These are phyloP conservation scores for Sapajus apella DNA, from an alignment of 2,113 vertebrate species.

Conservation along the genomic window DNA sequence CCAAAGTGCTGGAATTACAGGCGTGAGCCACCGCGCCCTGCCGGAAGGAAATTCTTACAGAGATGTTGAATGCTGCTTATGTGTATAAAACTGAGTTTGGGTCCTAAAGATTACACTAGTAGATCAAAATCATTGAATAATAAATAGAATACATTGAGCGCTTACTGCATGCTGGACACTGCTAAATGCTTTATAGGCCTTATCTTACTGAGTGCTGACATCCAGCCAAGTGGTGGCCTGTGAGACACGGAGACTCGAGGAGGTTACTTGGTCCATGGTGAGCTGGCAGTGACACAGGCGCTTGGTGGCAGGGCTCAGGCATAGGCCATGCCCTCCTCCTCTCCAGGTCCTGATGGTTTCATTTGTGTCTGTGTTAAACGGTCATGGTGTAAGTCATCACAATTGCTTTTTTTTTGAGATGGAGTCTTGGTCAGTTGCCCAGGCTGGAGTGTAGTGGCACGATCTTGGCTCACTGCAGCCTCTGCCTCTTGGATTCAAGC, in stretches of 20 bases:
- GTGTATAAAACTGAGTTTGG: neutral
- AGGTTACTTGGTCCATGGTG: neutral
- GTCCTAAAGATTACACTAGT: neutral
- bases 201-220: neutral
- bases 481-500: too few relatives aligned
- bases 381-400: neutral
- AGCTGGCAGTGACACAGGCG: neutral
- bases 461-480: too few relatives aligned
- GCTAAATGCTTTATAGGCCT: neutral
- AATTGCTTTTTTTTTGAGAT: neutral
- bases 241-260: fast-evolving
- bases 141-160: neutral
- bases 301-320: neutral
- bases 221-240: neutral
- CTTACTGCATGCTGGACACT: neutral
- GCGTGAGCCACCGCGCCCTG: too few relatives aligned
- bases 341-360: neutral
- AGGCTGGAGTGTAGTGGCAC: too few relatives aligned
- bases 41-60: too few relatives aligned
- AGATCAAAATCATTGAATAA: neutral
- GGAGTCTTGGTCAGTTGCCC: too few relatives aligned
- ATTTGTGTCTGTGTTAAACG: neutral
- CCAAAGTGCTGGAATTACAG: too few relatives aligned
- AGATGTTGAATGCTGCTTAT: neutral
- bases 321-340: fast-evolving